Base-by-base conservation (phyloP, 2,113 vertebrate species). In the Trichomycterus rosablanca region DNA sequence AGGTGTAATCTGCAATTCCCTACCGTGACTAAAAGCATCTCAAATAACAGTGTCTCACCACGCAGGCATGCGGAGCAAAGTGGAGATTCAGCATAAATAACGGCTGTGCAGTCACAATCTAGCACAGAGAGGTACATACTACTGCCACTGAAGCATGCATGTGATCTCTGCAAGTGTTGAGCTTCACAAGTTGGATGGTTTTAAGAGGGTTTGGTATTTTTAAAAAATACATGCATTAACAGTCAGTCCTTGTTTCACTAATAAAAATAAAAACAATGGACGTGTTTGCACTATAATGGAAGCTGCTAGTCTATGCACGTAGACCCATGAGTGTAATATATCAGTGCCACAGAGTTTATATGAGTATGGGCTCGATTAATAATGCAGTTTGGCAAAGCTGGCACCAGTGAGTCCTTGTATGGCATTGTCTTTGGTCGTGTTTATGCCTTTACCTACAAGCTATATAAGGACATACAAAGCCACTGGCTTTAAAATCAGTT, bases 401-500 rank as follows among this genome's bases (percentile, higher is more conserved):
- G 18, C 22, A 70, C 30, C 22, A n/a, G 5, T 16, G 10, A 43
- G 44, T 59, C 30, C 61, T 54, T 70, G 39, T 50, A 71, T 35
- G 30, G 19, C 16, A 46, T 37, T 56, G 46, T 30, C 44, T 30
- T 19, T 43, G 24, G 2, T 56, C 26, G 39, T 2, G 22, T 46
- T 53, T 48, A 65, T 23, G 46, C 32, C 22, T 40, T 61, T 32
- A 55, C 48, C 58, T 66, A 23, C 23, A 42, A 44, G 51, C 51
- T 55, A 66, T 66, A 71, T 61, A 61, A 66, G 51, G 63, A 14
- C 50, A 61, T 23, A 30, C 10, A 55, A 55, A 20, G 49, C 20
- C 12, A 12, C 24, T 32, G 24, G 9, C 22, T n/a, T n/a, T 24
- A 23, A 43, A 44, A 15, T 30, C 37, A 39, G 26, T 5, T 22